Evolutionary conservation across 2,113 vertebrate genomes (phyloP), one percentile per base, ranked within the genome.

Genomic region (Cettia cetti): DNA sequence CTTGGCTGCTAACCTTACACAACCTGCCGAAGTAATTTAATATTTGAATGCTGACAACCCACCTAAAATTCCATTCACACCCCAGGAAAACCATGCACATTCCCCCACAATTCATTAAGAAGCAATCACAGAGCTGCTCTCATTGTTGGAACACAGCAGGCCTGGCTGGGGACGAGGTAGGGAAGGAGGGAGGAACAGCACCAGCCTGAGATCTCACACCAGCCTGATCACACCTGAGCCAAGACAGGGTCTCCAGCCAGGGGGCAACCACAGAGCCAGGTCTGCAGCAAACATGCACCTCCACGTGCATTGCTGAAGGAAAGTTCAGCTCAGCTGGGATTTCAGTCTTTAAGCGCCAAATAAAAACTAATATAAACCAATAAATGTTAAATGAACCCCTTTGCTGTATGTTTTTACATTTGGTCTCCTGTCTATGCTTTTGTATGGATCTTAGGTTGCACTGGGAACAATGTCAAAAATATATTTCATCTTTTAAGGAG

Each of bases 31-130:
- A 68, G 57, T 75, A 78, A 95, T 92, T 92, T 77, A 80, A 65
- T 76, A 82, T 91, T 65, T 87, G 61, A 92, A 80, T 82, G 87
- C 57, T 88, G 87, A 74, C 26, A 39, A 89, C 76, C 85, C 93
- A 82, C 85, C 82, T 91, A 65, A 54, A 91, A 94, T 91, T 90
- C 90, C 70, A 86, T 80, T 74, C 68, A 88, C 87, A 59, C 35
- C 87, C 63, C 44, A 31, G 63, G 89, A 71, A 52, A 95, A 33
- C 50, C 11, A 5, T 87, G 27, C 45, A 26, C 75, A 39, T 90
- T 37, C 87, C 84, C 82, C 50, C 47, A 50, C 78, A 70, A 39
- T 72, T 87, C 54, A 33, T 59, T 91, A 75, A 85, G 72, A 37
- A 70, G 52, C 33, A 54, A 70, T 91, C 75, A 22, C 2, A 0